These are phyloP conservation scores for Eciton burchellii DNA, from an alignment of 1,140 invertebrate genomes.

Conservation along the genomic window DNA sequence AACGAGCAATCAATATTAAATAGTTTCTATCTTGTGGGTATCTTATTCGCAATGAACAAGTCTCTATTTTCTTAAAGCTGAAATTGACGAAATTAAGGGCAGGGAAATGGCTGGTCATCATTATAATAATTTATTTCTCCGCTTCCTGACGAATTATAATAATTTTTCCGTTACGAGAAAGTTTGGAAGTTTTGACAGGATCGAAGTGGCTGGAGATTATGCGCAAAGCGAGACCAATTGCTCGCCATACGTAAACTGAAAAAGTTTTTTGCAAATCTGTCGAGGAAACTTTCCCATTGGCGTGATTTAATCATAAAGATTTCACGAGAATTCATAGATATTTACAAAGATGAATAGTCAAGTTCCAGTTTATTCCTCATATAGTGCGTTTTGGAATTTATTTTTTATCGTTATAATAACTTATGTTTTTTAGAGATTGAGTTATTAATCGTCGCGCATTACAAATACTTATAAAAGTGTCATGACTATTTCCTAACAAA, in stretches of 20 bases:
- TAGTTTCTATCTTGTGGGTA: background rate
- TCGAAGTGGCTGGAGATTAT: constrained; percentile 1
- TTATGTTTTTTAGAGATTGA: background rate
- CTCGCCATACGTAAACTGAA: constrained; percentile 6
- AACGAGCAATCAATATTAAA: background rate
- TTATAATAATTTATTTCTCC: background rate
- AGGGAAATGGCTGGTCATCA: background rate
- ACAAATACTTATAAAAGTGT: background rate
- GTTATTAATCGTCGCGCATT: background rate
- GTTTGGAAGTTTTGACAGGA: constrained; percentile 19
- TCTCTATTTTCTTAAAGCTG: background rate
- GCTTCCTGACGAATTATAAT: background rate
- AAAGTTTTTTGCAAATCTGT: constrained; percentile 21
- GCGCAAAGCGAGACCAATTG: background rate
- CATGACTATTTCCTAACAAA: background rate
- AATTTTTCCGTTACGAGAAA: constrained; percentile 13
- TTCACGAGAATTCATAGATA: background rate
- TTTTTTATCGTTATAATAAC: constrained; percentile 7
- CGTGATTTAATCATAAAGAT: constrained; percentile 4
- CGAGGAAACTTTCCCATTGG: constrained; percentile 9
- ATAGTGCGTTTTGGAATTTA: background rate
- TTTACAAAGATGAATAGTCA: background rate
- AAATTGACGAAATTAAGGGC: constrained; percentile 1
- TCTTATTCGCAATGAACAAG: background rate
- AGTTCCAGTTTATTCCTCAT: background rate